These are phyloP conservation scores for Chrysemys picta DNA, from an alignment of 2,113 vertebrate species.

Conservation along the genomic window DNA sequence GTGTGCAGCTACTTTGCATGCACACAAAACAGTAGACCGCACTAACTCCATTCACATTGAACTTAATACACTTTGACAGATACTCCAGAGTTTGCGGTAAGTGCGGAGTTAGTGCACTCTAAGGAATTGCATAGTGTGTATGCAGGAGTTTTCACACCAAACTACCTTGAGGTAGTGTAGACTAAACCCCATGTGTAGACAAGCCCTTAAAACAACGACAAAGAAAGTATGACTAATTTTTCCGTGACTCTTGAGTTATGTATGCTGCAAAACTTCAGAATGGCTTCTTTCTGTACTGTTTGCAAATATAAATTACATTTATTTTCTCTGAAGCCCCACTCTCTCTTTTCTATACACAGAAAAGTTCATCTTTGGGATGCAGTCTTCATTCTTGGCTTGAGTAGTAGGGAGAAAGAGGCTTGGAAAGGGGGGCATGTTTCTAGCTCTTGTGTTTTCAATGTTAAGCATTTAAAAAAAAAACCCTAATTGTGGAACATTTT, in stretches of 20 bases:
- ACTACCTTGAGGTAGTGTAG: not conserved
- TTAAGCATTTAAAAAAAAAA: not conserved
- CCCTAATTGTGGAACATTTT: not conserved
- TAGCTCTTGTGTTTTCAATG: rapidly evolving
- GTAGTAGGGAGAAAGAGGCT: not conserved
- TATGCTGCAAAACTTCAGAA: not conserved
- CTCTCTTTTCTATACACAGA: not conserved
- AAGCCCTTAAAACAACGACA: not conserved
- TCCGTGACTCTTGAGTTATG: not conserved
- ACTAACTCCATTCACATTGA: not conserved
- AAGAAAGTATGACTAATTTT: not conserved
- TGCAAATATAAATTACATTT: not conserved
- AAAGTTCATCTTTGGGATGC: not conserved
- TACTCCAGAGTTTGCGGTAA: not conserved
- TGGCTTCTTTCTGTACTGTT: not conserved
- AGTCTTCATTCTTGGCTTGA: not conserved
- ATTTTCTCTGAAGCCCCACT: not conserved
- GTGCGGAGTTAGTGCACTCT: not conserved
- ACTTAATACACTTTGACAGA: not conserved
- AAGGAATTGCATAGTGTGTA: not conserved
- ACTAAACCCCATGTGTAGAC: not conserved
- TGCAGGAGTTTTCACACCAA: not conserved
- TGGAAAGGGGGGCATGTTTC: not conserved
- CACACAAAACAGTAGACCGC: not conserved
- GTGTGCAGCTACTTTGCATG: not conserved